These are phyloP conservation scores for Eupithecia abbreviata DNA, from an alignment of 2,888 invertebrate genomes.

Conservation along the genomic window DNA sequence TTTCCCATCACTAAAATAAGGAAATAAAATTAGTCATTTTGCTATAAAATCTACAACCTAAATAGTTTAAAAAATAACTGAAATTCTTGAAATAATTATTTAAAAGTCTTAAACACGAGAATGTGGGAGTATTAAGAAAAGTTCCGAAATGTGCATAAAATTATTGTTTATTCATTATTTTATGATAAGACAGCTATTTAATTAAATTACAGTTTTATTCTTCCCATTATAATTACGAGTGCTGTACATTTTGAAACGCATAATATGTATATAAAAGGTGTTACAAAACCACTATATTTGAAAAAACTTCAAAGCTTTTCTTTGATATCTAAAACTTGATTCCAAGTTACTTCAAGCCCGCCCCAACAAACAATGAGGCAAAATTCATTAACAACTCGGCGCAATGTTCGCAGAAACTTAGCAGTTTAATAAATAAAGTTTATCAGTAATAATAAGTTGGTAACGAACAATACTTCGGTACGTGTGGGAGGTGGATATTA, in stretches of 20 bases:
- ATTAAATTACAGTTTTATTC: not conserved
- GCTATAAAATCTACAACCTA: slow-evolving; percentile 4
- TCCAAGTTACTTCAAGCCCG: not conserved
- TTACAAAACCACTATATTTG: not conserved
- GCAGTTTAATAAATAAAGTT: slow-evolving; percentile 51
- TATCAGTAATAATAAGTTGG: slow-evolving; percentile 55
- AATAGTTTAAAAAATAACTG: slow-evolving; percentile 14
- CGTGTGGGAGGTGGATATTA: slow-evolving; percentile 51
- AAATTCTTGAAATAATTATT: slow-evolving; percentile 17
- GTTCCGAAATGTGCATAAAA: not conserved
- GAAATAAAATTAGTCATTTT: slow-evolving; percentile 1
- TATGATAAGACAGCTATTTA: not conserved
- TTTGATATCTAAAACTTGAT: not conserved
- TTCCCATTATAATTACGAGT: not conserved
- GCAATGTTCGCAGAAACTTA: slow-evolving; percentile 42
- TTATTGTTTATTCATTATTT: not conserved
- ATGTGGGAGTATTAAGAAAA: not conserved
- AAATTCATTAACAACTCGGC: slow-evolving; percentile 47
- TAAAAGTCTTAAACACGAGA: slow-evolving; percentile 3
- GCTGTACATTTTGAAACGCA: too few relatives aligned
- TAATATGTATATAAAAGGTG: not conserved
- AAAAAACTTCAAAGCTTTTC: not conserved
- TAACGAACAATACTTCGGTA: slow-evolving; percentile 52
- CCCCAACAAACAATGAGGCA: slow-evolving; percentile 40
- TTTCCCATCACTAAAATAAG: slow-evolving; percentile 36